Conservation (phyloP, 2,113 vertebrate species). For the Campylomormyrus tamandua region DNA sequence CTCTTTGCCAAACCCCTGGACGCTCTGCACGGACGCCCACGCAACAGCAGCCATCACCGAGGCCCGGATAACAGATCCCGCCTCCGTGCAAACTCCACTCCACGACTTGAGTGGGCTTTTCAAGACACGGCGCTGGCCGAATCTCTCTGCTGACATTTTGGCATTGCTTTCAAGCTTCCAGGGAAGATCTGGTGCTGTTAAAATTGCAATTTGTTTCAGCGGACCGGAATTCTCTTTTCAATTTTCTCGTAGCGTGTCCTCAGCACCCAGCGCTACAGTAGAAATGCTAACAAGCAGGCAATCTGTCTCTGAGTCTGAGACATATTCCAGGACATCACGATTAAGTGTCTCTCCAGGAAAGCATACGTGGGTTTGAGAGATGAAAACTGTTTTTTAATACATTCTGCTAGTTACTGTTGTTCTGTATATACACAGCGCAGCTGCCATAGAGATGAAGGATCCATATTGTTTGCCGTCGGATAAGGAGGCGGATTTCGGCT, state of each 20-base stretch:
- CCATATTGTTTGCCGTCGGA: slow-evolving; percentile 33
- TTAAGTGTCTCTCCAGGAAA: not conserved
- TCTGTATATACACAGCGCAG: slow-evolving; percentile 34
- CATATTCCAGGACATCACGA: not conserved
- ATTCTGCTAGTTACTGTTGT: not conserved
- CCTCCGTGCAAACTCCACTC: not conserved
- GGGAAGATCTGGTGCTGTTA: not conserved
- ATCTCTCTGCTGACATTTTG: not conserved
- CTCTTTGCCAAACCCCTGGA: not conserved
- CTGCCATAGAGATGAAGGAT: slow-evolving; percentile 22
- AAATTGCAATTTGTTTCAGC: not conserved
- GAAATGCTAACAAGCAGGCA: not conserved
- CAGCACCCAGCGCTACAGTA: not conserved
- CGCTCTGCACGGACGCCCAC: not conserved
- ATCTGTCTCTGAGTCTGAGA: not conserved
- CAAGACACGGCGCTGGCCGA: not conserved
- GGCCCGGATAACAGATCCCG: not conserved
- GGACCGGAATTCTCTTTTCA: not conserved
- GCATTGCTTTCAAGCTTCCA: not conserved
- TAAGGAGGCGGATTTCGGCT: not conserved
- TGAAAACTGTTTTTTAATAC: not conserved
- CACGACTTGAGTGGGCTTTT: not conserved
- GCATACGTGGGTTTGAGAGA: not conserved
- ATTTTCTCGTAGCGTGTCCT: not conserved
- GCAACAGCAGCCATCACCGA: not conserved